These are phyloP conservation scores for Drosophila cardini DNA, from an alignment of 1,140 invertebrate genomes.

Conservation along the genomic window DNA sequence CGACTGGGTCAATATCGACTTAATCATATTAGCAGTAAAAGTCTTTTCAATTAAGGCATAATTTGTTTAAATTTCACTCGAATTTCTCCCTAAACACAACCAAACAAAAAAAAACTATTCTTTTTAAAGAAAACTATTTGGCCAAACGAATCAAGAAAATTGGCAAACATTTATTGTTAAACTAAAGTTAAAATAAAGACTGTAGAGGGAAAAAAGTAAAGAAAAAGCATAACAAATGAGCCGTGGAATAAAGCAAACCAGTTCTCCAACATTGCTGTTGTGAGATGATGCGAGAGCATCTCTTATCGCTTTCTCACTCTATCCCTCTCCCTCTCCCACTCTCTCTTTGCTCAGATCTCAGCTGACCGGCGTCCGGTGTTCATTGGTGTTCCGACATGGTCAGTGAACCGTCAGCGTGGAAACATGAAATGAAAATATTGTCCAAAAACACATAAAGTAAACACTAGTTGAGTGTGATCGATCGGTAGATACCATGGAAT, in stretches of 20 bases:
- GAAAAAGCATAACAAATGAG: conserved; percentile 78
- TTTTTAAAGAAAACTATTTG: conserved; percentile 27
- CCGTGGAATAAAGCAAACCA: conserved; percentile 55
- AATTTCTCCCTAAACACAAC: conserved; percentile 8
- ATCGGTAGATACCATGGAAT: not conserved
- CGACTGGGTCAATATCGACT: conserved; percentile 6
- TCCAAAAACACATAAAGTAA: conserved; percentile 33
- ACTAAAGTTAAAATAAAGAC: conserved; percentile 20
- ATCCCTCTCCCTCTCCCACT: conserved; percentile 14
- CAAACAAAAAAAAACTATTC: conserved; percentile 21
- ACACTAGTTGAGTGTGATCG: not conserved
- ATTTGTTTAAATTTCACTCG: conserved; percentile 35
- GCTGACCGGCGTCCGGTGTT: conserved; percentile 53
- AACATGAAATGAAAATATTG: conserved; percentile 62
- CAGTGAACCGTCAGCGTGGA: conserved; percentile 64
- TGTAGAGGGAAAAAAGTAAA: conserved; percentile 23
- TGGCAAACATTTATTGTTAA: conserved; percentile 55
- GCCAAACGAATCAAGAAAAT: conserved; percentile 64
- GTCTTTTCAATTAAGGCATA: conserved; percentile 4
- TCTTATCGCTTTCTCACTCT: conserved; percentile 18
- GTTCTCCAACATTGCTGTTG: conserved; percentile 41
- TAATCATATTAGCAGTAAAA: conserved; percentile 25
- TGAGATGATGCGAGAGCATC: conserved; percentile 24
- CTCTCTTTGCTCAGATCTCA: conserved; percentile 21
- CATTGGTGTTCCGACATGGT: conserved; percentile 48